A percentile compares a stretch with the other conserved stretches of the same genome.
Evolutionary conservation across 2,113 vertebrate genomes (phyloP).

Genomic region (Ptyas mucosa): DNA sequence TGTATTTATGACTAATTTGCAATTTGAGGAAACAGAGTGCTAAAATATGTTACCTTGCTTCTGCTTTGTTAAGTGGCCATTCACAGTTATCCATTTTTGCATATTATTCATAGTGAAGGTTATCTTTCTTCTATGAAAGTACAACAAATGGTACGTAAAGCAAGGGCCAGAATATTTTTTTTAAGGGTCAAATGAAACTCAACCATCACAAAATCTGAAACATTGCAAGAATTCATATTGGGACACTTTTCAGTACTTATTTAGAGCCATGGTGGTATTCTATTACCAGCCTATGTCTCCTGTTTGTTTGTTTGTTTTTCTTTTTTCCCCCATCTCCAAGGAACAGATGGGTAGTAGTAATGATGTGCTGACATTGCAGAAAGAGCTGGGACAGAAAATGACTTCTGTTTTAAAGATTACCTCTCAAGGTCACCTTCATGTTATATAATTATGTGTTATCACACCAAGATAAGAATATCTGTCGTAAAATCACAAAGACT

Average conservation of each 20-base stretch:
- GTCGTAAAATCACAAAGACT: not conserved
- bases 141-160: not conserved
- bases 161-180: not conserved
- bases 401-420: not conserved
- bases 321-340: not conserved
- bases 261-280: not conserved
- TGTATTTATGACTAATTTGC: not conserved
- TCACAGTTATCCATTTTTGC: not conserved
- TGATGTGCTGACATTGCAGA: not conserved
- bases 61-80: not conserved
- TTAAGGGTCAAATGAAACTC: not conserved
- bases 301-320: not conserved
- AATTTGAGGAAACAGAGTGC: not conserved
- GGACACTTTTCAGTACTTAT: not conserved
- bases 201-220: not conserved
- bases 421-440: not conserved
- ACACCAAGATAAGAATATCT: not conserved
- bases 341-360: not conserved
- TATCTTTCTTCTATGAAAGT: not conserved
- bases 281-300: not conserved
- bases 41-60: not conserved
- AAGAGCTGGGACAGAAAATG: not conserved
- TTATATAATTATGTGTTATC: not conserved
- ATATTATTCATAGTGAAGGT: not conserved
- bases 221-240: not conserved